A percentile compares a stretch with the other conserved stretches of the same genome.
Conservation (phyloP, 2,113 vertebrate species). For the Caretta caretta region DNA sequence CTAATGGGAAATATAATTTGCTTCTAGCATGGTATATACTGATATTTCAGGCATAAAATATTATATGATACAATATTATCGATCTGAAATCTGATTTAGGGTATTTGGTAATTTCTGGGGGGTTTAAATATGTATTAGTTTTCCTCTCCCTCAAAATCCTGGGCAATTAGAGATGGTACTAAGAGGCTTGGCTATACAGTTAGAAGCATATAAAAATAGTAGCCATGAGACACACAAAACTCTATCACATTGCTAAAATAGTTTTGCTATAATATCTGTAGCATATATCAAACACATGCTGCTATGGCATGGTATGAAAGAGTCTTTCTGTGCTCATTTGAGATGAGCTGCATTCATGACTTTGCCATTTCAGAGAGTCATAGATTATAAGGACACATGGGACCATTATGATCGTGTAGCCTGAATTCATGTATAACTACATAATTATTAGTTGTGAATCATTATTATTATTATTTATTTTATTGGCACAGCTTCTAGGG, state of each 20-base stretch:
- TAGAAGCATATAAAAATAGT: background rate
- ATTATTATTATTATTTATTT: background rate
- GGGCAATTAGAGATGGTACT: rapidly evolving
- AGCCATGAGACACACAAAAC: background rate
- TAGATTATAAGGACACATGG: background rate
- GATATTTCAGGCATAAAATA: background rate
- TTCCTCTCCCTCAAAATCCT: background rate
- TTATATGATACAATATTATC: rapidly evolving
- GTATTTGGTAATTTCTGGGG: background rate
- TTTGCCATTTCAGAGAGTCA: background rate
- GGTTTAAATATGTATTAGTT: background rate
- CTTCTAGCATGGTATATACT: rapidly evolving
- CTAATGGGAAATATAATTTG: rapidly evolving
- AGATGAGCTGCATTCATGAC: background rate
- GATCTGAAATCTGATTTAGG: background rate
- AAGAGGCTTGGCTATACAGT: background rate
- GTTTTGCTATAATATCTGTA: background rate
- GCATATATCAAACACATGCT: background rate
- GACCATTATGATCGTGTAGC: background rate
- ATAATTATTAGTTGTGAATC: background rate
- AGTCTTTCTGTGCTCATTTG: background rate
- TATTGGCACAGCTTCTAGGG: background rate
- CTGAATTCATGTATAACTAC: background rate
- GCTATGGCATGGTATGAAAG: background rate
- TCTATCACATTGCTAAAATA: background rate